These are phyloP conservation scores for Cephalopterus ornatus DNA, from an alignment of 2,113 vertebrate species.

Conservation along the genomic window DNA sequence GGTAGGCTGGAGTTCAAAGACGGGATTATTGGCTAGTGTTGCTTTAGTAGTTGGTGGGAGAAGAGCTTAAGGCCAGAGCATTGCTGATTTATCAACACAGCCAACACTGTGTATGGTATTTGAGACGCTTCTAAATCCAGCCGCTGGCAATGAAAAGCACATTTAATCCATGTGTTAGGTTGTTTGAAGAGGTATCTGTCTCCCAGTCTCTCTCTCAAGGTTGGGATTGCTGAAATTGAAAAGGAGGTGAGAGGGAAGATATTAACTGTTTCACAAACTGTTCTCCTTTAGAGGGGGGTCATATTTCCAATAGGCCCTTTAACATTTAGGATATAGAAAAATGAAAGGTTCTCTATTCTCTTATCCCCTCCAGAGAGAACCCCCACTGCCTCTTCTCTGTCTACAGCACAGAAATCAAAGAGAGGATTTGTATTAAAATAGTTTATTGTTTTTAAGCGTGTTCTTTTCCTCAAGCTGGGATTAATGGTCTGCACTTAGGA, in stretches of 20 bases:
- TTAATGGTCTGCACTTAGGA: conserved; percentile 40
- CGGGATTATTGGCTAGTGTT: conserved; percentile 34
- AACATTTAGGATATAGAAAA: neutral
- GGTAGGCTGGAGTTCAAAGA: conserved; percentile 32
- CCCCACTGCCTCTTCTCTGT: neutral
- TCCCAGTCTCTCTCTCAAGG: neutral
- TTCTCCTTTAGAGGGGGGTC: neutral
- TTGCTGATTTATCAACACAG: conserved; percentile 34
- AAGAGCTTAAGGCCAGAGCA: conserved; percentile 2
- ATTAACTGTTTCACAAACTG: neutral
- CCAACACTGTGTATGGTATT: neutral
- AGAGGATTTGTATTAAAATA: conserved; percentile 12
- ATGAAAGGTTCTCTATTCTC: neutral
- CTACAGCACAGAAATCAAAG: conserved; percentile 2
- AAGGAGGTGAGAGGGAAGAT: neutral
- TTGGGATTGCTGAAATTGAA: conserved; percentile 18
- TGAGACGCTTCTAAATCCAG: conserved; percentile 55
- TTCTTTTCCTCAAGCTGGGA: conserved; percentile 8
- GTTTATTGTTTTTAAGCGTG: conserved; percentile 28
- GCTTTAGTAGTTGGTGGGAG: neutral
- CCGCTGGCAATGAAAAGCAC: conserved; percentile 27
- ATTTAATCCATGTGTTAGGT: conserved; percentile 45
- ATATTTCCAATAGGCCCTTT: neutral
- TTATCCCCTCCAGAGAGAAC: neutral
- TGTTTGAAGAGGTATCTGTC: conserved; percentile 50